Evolutionary conservation across 2,888 invertebrate genomes (phyloP).

Genomic region (Volucella zonaria): DNA sequence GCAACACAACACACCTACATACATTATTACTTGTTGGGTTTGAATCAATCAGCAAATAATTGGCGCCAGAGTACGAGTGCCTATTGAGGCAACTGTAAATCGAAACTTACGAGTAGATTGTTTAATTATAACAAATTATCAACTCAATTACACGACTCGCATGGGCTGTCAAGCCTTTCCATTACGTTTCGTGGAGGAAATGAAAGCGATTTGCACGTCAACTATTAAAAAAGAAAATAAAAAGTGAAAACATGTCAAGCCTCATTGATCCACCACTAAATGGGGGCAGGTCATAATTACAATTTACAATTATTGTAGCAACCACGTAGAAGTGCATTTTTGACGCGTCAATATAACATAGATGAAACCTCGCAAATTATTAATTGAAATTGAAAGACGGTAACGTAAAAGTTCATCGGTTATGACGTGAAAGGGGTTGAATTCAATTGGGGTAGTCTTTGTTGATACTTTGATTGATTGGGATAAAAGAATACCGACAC

Average conservation of each 20-base stretch:
- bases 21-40: too few relatives aligned
- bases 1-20: too few relatives aligned
- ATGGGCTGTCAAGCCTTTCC: conserved; percentile 19
- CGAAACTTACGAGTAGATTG: conserved; percentile 45
- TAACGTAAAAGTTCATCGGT: too few relatives aligned
- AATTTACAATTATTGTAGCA: conserved; percentile 7
- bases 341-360: too few relatives aligned
- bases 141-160: conserved; percentile 31
- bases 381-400: too few relatives aligned
- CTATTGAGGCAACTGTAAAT: conserved; percentile 28
- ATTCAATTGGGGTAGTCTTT: too few relatives aligned
- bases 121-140: conserved; percentile 57
- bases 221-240: background rate
- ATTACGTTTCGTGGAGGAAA: conserved; percentile 12
- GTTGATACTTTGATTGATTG: too few relatives aligned
- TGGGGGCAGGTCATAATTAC: conserved; percentile 18
- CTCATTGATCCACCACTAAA: conserved; percentile 41
- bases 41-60: conserved; percentile 12
- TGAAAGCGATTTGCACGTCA: conserved; percentile 14
- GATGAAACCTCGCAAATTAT: too few relatives aligned
- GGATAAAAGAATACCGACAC: too few relatives aligned
- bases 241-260: conserved; percentile 41
- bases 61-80: conserved; percentile 26
- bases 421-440: too few relatives aligned
- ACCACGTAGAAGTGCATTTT: conserved; percentile 6